Percentiles rank a stretch among this genome's conserved stretches.
Conservation (phyloP, 2,888 invertebrate species). For the Heliconius aoede region DNA sequence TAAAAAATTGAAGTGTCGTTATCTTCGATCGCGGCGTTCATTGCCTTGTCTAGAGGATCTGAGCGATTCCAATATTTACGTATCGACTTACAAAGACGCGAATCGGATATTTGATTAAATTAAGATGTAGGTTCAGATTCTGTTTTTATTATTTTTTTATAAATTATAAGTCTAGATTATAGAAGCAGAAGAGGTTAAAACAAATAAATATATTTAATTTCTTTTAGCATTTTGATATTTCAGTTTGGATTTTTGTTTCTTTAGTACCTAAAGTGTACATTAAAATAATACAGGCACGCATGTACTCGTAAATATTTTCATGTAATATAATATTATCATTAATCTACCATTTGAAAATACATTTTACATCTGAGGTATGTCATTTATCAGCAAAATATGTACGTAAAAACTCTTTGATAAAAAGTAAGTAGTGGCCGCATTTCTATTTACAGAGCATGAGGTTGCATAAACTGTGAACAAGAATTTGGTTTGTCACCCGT, state of each 20-base stretch:
- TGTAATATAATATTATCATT: background rate
- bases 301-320: background rate
- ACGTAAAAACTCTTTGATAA: constrained; percentile 34
- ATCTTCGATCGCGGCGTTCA: constrained; percentile 43
- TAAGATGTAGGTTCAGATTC: constrained; percentile 25
- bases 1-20: constrained; percentile 46
- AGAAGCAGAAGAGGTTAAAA: background rate
- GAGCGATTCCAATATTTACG: constrained; percentile 42
- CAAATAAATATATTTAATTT: too few species aligned
- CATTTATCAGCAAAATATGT: constrained; percentile 20
- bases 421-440: constrained; percentile 64
- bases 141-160: constrained; percentile 29
- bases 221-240: too few species aligned
- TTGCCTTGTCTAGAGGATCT: constrained; percentile 42
- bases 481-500: constrained; percentile 81
- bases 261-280: background rate
- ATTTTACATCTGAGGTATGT: background rate
- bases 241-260: background rate
- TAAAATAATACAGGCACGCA: background rate
- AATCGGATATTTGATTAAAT: constrained; percentile 37
- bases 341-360: background rate
- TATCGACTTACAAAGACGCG: constrained; percentile 41
- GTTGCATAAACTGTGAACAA: constrained; percentile 75
- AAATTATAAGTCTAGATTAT: background rate
- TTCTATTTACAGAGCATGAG: constrained; percentile 80